phyloP scores from a whole-genome alignment of 1,140 invertebrate species.

The Ceratina japonica region DNA sequence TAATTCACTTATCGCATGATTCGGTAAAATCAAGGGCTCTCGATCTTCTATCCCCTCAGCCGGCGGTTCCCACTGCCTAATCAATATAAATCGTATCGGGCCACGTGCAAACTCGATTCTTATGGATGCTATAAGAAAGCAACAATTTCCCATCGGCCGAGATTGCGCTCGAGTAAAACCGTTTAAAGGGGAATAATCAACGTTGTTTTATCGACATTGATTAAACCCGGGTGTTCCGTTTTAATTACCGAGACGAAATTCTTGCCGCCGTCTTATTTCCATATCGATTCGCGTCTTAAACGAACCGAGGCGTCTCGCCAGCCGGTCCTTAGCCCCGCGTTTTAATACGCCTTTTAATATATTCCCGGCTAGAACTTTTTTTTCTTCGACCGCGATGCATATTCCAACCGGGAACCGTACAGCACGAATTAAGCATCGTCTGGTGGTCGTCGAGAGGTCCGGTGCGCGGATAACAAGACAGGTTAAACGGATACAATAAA shows the following conservation, averaged over 20 bases:
- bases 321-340: neutral
- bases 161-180: no score
- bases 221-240: conserved; percentile 32
- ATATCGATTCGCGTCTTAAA: conserved; percentile 32
- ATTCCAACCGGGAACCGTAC: conserved; percentile 8
- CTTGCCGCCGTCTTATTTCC: neutral
- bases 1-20: conserved; percentile 36
- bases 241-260: conserved; percentile 31
- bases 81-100: conserved; percentile 70
- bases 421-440: conserved; percentile 38
- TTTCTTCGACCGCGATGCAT: conserved; percentile 32
- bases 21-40: neutral
- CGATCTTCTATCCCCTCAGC: conserved; percentile 14
- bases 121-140: neutral
- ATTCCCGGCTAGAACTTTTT: conserved; percentile 21
- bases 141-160: neutral
- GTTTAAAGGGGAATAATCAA: conserved; percentile 27
- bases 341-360: conserved; percentile 43
- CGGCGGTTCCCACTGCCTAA: conserved; percentile 38
- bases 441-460: neutral
- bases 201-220: neutral
- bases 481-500: neutral
- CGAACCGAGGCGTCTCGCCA: conserved; percentile 3
- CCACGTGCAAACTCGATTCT: conserved; percentile 30
- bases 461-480: neutral